Base-by-base conservation (phyloP, 2,888 invertebrate species). In the Brassicogethes aeneus region DNA sequence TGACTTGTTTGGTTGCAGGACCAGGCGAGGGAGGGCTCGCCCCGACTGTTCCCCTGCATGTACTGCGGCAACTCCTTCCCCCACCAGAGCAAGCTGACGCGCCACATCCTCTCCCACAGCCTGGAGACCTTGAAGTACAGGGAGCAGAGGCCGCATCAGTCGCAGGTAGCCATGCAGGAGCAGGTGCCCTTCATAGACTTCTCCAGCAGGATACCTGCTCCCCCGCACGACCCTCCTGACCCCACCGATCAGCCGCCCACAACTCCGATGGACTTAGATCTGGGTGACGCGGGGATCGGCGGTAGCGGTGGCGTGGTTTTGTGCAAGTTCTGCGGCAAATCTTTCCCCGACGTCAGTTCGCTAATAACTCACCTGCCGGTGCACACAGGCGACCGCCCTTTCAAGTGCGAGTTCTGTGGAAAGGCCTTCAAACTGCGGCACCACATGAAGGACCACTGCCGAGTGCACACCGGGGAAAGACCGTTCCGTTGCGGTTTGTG, bases 391-490 rank as follows among this genome's bases (percentile, higher is more conserved):
- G 90, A 91, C 65, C 74, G 90, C 62, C 90, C 90, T 44, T 91
- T 90, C 71, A 90, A 89, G 72, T 91, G 90, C 75, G 90, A 91
- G 70, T 91, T 89, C 73, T 91, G 91, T 71, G 90, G 90, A 51
- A 91, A 91, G 72, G 90, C 90, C 56, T 91, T 91, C 75, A 91
- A 91, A 68, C 73, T 91, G 62, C 77, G 90, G 48, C 90, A 91
- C 68, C 90, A 91, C 73, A 90, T 91, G 90, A 91, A 91, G 72
- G 90, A 91, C 73, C 91, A 91, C 68, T 90, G 89, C 73, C 81
- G 90, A 62, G 90, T 91, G 49, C 91, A 91, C 68, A 91, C 90
- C 56, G 91, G 91, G 54, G 90, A 91, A 68, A 75, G 90, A 55
- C 90, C 90, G 35, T 91, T 91, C 74, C 80, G 89, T 57, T 91